These are phyloP conservation scores for Pseudonaja textilis DNA, from an alignment of 2,113 vertebrate genomes.

Conservation along the genomic window DNA sequence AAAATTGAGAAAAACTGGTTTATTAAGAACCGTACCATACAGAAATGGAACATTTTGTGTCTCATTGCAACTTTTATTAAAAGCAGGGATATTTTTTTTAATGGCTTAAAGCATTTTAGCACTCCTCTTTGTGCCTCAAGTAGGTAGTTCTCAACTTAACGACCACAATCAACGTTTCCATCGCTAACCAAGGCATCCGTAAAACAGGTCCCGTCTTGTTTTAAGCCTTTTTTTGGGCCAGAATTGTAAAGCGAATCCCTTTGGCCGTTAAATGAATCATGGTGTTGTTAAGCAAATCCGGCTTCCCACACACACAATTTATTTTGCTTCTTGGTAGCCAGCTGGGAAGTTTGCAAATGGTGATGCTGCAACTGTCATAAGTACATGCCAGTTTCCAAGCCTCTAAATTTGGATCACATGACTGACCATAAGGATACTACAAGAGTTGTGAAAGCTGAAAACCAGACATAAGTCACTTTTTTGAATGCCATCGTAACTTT, in stretches of 20 bases:
- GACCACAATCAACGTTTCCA: too few relatives aligned
- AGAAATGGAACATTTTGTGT: neutral
- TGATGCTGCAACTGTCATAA: neutral
- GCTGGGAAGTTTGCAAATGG: neutral
- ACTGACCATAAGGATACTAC: neutral
- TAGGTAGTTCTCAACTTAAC: neutral
- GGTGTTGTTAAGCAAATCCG: neutral
- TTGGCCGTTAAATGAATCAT: neutral
- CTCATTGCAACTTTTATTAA: neutral
- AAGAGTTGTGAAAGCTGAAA: neutral
- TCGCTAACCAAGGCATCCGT: neutral
- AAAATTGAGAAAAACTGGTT: neutral
- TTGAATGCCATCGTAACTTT: neutral
- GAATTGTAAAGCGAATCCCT: neutral
- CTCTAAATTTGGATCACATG: too few relatives aligned
- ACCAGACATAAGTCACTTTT: too few relatives aligned
- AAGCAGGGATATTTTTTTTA: neutral
- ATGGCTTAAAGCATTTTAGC: neutral
- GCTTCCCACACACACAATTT: neutral
- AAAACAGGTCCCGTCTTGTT: neutral
- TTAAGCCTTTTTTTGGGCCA: neutral
- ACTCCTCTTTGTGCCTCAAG: neutral
- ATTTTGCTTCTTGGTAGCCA: too few relatives aligned
- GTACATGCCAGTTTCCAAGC: too few relatives aligned
- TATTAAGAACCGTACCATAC: too few relatives aligned